Base-by-base conservation (phyloP, 2,113 vertebrate species). In the Notarius quadriscutis region DNA sequence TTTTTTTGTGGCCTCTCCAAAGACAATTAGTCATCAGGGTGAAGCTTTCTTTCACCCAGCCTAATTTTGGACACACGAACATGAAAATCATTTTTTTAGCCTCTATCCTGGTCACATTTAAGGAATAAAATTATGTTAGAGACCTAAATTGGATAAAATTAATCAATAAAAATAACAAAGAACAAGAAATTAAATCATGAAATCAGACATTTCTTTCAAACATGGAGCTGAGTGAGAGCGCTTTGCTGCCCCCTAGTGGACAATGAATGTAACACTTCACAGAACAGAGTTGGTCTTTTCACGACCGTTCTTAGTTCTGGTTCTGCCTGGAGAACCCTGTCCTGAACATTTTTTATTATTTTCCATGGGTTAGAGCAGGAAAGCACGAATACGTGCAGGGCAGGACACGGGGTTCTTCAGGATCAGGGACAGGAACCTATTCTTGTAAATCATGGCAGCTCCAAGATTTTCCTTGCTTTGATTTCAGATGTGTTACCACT, bases 181-280 rank as follows among this genome's bases (percentile, higher is more conserved):
- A 57, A 78, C 50, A 78, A 57, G n/a, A 30, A 15, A 57, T 57
- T 15, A 30, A 57, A 20, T 80, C 0, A 27, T 27, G 50, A 75
- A 51, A 75, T 75, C 14, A 78, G 69, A 75, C 22, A 1, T 17
- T 55, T 15, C 6, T 15, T 27, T 12, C 5, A 14, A 7, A 8
- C 12, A 9, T 1, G 14, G 7, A 58, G 15, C 15, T 30, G 77
- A 30, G 57, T 41, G 53, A 80, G 77, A 80, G 75, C 57, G 57
- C 58, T 63, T 74, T 90, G 84, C 83, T 86, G 58, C 79, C 89
- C 57, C 84, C 89, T 90, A 84, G 86, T 84, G 89, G 86, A 58
- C 48, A 11, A 51, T 18, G 2, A 71, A 9, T 83, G 72, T 67
- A 72, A 55, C 25, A 84, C 27, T 18, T 41, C 25, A 22, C 51